Conservation (phyloP, 2,888 invertebrate genomes). For the Chaitophorus viminalis region DNA sequence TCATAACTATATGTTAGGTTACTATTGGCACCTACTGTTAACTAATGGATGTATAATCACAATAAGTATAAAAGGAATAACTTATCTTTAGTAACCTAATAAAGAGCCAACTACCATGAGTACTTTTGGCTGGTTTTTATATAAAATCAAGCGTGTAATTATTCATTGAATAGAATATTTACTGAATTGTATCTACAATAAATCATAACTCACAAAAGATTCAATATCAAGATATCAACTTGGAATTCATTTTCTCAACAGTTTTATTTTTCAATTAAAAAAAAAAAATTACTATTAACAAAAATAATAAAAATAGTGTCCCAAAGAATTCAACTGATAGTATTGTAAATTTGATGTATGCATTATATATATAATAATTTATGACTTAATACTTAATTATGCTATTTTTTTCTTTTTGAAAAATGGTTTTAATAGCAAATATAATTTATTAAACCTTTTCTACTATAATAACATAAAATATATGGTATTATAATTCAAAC, state of each 20-base stretch:
- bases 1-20: too few species aligned
- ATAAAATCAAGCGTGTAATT: too few species aligned
- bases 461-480: conserved; percentile 5
- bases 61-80: too few species aligned
- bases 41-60: too few species aligned
- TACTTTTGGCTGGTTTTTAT: too few species aligned
- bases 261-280: conserved; percentile 23
- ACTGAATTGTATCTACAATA: too few species aligned
- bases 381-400: not conserved
- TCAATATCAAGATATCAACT: too few species aligned
- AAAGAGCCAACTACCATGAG: too few species aligned
- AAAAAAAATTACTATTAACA: conserved; percentile 20
- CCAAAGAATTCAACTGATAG: not conserved
- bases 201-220: too few species aligned
- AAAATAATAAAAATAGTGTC: conserved; percentile 11
- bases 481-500: conserved; percentile 9
- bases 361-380: conserved; percentile 3
- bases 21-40: too few species aligned
- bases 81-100: too few species aligned
- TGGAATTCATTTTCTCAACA: not conserved
- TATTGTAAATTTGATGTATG: not conserved
- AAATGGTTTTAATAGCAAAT: conserved; percentile 14
- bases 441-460: not conserved
- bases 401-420: not conserved
- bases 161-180: too few species aligned